Evolutionary conservation across 2,797 vertebrate genomes (phyloP), one percentile per base, ranked within the genome.

Genomic region (Clamator glandarius): DNA sequence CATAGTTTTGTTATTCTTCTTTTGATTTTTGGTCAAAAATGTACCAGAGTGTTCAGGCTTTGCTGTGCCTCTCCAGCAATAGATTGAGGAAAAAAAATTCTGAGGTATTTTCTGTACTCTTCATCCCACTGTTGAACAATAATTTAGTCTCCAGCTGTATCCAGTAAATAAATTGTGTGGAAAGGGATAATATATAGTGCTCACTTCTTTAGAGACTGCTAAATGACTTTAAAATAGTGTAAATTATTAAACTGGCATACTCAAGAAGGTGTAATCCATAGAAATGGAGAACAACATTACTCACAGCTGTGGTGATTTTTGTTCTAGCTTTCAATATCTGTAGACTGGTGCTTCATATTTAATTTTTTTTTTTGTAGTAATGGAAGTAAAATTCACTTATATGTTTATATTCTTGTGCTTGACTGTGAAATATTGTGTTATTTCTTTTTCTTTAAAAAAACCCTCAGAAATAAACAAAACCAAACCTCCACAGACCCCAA

Each of bases 201-300:
- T 25, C 18, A 4, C 17, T 76, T 87, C 66, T 91, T 92, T 77
- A 87, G 69, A 82, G 52, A 92, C 74, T 77, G 24, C 36, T 58
- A 91, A 89, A 77, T 63, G 44, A 68, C 75, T 89, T 90, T 84
- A 15, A 92, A 94, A 90, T 86, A 90, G 76, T 39, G 12, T 63
- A 67, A 9, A 59, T 92, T 95, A 95, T 93, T 92, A 74, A 93
- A 90, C 17, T 79, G 81, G 50, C 57, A 74, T 86, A 58, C 23
- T 96, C 35, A 94, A 89, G 48, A 80, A 93, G 73, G 18, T 90
- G 42, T 70, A 84, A 50, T 82, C 33, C 8, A 35, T 11, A 86
- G 64, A 94, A 81, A 26, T 84, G 33, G 21, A 91, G 78, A 87
- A 69, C 36, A 78, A 58, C 73, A 51, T 85, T 94, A 36, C 12